These are phyloP conservation scores for Dipodomys merriami DNA, from an alignment of 2,113 vertebrate genomes.

Conservation along the genomic window DNA sequence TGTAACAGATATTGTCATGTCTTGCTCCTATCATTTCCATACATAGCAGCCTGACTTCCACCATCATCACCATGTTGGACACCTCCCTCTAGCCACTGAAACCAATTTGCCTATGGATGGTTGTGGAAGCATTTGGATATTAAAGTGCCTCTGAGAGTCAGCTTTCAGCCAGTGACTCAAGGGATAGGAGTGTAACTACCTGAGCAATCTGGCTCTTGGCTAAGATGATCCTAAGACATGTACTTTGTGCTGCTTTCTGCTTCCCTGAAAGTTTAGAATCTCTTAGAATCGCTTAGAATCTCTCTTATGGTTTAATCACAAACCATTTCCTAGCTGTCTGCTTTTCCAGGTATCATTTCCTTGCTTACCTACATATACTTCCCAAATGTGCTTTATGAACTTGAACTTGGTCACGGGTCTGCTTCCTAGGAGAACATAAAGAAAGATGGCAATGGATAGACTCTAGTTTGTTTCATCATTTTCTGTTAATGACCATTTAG, in stretches of 20 bases:
- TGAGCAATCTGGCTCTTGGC: neutral
- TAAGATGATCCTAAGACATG: neutral
- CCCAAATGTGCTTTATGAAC: neutral
- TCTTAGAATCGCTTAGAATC: neutral
- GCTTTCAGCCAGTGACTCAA: neutral
- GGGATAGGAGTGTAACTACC: neutral
- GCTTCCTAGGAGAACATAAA: neutral
- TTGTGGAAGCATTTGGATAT: neutral
- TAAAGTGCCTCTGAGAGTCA: neutral
- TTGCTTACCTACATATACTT: neutral
- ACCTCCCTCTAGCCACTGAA: neutral
- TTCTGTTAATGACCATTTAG: neutral
- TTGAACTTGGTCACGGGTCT: neutral
- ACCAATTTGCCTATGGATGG: neutral
- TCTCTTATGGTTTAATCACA: neutral
- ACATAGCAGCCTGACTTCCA: neutral
- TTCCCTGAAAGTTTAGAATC: constrained; percentile 14
- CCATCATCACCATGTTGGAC: neutral
- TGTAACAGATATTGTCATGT: neutral
- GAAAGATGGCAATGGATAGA: neutral
- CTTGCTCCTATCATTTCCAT: neutral
- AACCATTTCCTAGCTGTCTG: neutral
- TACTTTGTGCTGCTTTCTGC: neutral
- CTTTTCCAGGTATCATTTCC: neutral
- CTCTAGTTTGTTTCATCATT: neutral